These are phyloP conservation scores for Macquaria australasica DNA, from an alignment of 2,113 vertebrate genomes.

Conservation along the genomic window DNA sequence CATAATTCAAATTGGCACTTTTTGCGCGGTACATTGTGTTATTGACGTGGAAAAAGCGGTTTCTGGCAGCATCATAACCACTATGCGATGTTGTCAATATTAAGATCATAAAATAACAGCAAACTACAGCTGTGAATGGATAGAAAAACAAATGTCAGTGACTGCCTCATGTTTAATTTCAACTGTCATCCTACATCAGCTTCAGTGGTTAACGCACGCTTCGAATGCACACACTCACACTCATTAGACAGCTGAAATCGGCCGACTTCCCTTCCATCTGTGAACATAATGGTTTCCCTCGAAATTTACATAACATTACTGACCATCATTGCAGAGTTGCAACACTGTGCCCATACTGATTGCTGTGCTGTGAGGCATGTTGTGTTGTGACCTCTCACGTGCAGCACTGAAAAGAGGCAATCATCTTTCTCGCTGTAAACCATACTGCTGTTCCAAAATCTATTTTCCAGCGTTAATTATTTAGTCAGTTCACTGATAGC, in stretches of 20 bases:
- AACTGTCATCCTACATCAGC: conserved; percentile 35
- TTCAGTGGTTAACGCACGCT: conserved; percentile 14
- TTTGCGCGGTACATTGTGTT: background rate
- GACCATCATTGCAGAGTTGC: conserved; percentile 22
- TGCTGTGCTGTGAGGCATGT: conserved; percentile 26
- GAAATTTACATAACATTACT: conserved; percentile 60
- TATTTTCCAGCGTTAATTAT: conserved; percentile 39
- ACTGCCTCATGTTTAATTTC: conserved; percentile 28
- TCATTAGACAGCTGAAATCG: conserved; percentile 37
- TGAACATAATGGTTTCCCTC: conserved; percentile 31
- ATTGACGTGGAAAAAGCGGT: background rate
- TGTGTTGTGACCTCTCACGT: conserved; percentile 26
- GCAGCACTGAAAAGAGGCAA: conserved; percentile 46
- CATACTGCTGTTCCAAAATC: conserved; percentile 7
- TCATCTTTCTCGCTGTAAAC: conserved; percentile 10
- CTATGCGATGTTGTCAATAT: conserved; percentile 3
- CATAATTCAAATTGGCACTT: background rate
- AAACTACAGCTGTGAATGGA: conserved; percentile 17
- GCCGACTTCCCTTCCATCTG: conserved; percentile 36
- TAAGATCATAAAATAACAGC: background rate
- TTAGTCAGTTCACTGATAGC: background rate
- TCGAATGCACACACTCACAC: conserved; percentile 1
- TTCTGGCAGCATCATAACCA: background rate
- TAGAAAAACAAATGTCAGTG: conserved; percentile 28
- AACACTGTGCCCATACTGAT: conserved; percentile 31